phyloP scores from a whole-genome alignment of 2,113 vertebrate genomes.

The Neoarius graeffei region DNA sequence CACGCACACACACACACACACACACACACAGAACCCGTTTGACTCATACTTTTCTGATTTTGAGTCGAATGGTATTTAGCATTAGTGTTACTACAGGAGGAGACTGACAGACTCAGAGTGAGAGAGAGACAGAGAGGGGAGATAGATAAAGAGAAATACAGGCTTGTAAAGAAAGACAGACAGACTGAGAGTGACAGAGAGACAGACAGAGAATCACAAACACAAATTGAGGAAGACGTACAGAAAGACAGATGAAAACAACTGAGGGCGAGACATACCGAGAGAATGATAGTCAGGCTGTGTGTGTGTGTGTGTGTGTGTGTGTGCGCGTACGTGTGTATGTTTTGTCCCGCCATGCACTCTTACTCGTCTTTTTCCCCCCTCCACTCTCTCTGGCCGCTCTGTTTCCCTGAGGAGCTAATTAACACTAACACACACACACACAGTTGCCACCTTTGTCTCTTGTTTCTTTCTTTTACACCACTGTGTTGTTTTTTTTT shows the following conservation, averaged over 20 bases:
- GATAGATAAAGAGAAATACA: background rate
- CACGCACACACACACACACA: constrained; percentile 20
- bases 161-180: no score
- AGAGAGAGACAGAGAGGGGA: background rate
- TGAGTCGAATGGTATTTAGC: background rate
- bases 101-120: background rate
- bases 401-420: constrained; percentile 56
- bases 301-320: background rate
- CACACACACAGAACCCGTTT: background rate
- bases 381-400: constrained; percentile 40
- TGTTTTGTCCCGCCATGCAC: background rate
- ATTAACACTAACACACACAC: constrained; percentile 49
- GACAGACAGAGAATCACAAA: background rate
- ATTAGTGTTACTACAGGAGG: background rate
- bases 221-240: background rate
- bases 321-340: background rate
- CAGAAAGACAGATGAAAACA: background rate
- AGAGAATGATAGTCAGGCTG: background rate
- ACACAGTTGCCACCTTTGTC: constrained; percentile 36
- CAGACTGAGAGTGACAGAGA: no score
- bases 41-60: background rate
- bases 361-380: background rate
- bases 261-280: background rate
- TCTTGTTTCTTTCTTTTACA: background rate
- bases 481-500: background rate